phyloP scores from a whole-genome alignment of 2,113 vertebrate genomes.

The Syngnathoides biaculeatus region DNA sequence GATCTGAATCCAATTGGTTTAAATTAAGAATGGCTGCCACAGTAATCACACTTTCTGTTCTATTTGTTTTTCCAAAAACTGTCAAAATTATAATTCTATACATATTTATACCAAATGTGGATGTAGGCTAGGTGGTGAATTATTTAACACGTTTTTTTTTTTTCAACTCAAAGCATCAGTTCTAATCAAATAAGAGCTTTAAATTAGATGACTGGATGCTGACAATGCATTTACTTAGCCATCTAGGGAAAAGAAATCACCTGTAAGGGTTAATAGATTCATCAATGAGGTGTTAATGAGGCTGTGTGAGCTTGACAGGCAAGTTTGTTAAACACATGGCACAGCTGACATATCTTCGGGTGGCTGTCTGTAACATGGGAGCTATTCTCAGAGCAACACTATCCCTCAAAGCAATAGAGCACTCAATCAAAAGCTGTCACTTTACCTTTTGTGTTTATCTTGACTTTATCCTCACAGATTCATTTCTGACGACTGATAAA shows the following conservation, averaged over 20 bases:
- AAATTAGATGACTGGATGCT: not conserved
- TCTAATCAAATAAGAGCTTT: not conserved
- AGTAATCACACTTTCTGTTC: too few species aligned
- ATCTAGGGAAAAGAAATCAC: constrained; percentile 9
- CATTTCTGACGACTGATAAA: not conserved
- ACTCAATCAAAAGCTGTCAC: constrained; percentile 24
- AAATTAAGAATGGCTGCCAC: too few species aligned
- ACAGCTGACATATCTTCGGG: constrained; percentile 27
- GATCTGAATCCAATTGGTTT: too few species aligned
- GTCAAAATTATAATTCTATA: too few species aligned
- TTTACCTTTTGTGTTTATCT: constrained; percentile 16
- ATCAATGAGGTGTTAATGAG: constrained; percentile 25
- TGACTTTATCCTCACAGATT: not conserved
- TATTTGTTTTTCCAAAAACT: too few species aligned
- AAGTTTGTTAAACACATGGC: constrained; percentile 19
- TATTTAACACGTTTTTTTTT: not conserved
- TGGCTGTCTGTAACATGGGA: constrained; percentile 22
- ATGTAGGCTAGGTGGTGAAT: too few species aligned
- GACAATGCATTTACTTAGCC: not conserved
- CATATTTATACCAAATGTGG: too few species aligned
- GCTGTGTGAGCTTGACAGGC: constrained; percentile 21
- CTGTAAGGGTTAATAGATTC: constrained; percentile 33
- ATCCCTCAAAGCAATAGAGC: constrained; percentile 24
- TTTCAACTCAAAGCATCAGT: not conserved
- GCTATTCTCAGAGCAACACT: constrained; percentile 18